phyloP scores from a whole-genome alignment of 2,113 vertebrate species.

The Brienomyrus brachyistius region DNA sequence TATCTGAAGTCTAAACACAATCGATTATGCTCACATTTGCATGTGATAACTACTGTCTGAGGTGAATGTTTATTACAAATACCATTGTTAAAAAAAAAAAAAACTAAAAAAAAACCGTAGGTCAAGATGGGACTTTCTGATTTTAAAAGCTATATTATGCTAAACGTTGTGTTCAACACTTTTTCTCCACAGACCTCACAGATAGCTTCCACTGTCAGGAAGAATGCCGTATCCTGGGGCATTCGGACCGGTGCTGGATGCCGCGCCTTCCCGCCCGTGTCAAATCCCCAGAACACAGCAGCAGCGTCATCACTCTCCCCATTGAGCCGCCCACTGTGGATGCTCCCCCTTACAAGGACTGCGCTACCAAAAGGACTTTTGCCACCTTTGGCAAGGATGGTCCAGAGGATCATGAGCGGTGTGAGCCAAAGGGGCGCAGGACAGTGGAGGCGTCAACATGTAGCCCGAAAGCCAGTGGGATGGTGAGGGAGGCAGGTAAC shows the following conservation, averaged over 20 bases:
- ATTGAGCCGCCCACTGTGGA: conserved; percentile 88
- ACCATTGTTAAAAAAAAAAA: conserved; percentile 26
- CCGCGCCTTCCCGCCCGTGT: conserved; percentile 76
- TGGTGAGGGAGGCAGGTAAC: conserved; percentile 86
- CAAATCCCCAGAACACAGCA: conserved; percentile 84
- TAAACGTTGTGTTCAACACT: neutral
- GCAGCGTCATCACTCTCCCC: conserved; percentile 85
- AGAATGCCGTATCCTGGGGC: conserved; percentile 94
- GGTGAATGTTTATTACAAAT: neutral
- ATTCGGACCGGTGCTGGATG: conserved; percentile 99
- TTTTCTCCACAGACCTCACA: neutral
- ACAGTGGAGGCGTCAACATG: conserved; percentile 79
- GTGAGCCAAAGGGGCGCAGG: conserved; percentile 76
- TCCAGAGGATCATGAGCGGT: conserved; percentile 71
- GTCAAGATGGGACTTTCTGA: neutral
- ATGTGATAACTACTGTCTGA: neutral
- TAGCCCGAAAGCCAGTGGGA: conserved; percentile 85
- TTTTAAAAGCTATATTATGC: neutral
- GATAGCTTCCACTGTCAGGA: conserved; percentile 95
- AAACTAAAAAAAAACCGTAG: conserved; percentile 11
- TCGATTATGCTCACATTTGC: neutral
- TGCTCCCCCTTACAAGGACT: conserved; percentile 84
- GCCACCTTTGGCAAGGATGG: conserved; percentile 97
- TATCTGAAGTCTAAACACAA: neutral
- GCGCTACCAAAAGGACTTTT: conserved; percentile 91